A percentile compares a stretch with the other conserved stretches of the same genome.
These are phyloP conservation scores for Peromyscus californicus DNA, from an alignment of 2,113 vertebrate species.

Conservation along the genomic window DNA sequence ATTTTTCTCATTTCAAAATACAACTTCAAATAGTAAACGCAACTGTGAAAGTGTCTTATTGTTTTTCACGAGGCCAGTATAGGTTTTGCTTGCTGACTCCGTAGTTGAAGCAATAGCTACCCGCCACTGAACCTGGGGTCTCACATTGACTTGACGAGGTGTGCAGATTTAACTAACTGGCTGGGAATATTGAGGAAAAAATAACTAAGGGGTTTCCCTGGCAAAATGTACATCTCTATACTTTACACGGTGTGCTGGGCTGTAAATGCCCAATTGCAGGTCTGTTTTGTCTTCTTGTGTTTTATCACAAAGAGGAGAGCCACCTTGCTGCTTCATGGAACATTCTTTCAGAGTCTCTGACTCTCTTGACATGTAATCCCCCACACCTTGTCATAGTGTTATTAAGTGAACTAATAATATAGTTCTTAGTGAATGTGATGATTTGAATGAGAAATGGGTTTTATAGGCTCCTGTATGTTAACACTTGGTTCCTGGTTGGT, in stretches of 20 bases:
- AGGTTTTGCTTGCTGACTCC: not conserved
- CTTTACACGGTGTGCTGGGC: not conserved
- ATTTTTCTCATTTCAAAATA: conserved; percentile 5
- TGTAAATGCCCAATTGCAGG: not conserved
- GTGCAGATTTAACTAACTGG: not conserved
- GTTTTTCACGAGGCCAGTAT: not conserved
- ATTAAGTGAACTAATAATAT: not conserved
- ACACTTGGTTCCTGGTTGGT: not conserved
- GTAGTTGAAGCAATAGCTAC: not conserved
- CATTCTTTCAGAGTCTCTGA: not conserved
- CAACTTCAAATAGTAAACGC: not conserved
- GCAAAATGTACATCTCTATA: not conserved
- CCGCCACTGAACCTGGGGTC: not conserved
- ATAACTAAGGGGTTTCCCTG: not conserved
- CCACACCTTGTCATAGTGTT: not conserved
- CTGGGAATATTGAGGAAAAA: not conserved
- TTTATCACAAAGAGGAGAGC: not conserved
- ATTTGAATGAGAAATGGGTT: not conserved
- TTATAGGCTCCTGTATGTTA: not conserved
- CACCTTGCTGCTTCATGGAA: not conserved
- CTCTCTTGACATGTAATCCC: not conserved
- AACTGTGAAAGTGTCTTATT: not conserved
- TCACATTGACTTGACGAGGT: not conserved
- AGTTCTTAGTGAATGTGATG: not conserved
- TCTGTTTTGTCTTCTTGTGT: not conserved